Evolutionary conservation across 2,888 invertebrate species (phyloP).

Genomic region (Gymnosoma rotundatum): DNA sequence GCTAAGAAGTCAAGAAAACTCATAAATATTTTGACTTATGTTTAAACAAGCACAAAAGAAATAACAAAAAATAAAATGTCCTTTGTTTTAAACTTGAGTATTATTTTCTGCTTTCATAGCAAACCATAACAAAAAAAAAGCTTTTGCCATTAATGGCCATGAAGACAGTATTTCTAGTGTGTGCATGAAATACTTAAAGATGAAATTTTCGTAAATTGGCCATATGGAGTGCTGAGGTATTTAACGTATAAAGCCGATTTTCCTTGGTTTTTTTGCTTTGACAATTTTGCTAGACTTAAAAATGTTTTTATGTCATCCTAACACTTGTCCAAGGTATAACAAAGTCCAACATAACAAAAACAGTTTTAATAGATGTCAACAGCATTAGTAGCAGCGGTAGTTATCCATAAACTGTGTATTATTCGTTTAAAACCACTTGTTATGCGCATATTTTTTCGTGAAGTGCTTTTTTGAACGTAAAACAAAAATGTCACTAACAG

Average conservation of each 20-base stretch:
- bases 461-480: conserved; percentile 59
- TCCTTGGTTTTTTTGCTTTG: too few relatives aligned
- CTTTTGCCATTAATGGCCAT: conserved; percentile 49
- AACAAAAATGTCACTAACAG: conserved; percentile 66
- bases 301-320: not conserved
- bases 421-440: conserved; percentile 62
- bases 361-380: not conserved
- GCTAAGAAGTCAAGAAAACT: conserved; percentile 1
- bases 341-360: too few relatives aligned
- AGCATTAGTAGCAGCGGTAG: conserved; percentile 23
- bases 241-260: conserved; percentile 24
- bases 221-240: not conserved
- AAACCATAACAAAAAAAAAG: conserved; percentile 16
- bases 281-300: conserved; percentile 4
- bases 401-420: conserved; percentile 62
- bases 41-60: not conserved
- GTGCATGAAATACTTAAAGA: not conserved
- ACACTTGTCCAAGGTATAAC: too few relatives aligned
- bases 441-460: conserved; percentile 69
- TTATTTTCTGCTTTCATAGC: not conserved
- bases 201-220: conserved; percentile 4
- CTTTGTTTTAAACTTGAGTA: conserved; percentile 43
- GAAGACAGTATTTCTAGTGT: not conserved
- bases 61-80: not conserved
- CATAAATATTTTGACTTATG: conserved; percentile 29